A percentile compares a stretch with the other conserved stretches of the same genome.
phyloP scores from a whole-genome alignment of 1,140 invertebrate species.

The Neodiprion lecontei region DNA sequence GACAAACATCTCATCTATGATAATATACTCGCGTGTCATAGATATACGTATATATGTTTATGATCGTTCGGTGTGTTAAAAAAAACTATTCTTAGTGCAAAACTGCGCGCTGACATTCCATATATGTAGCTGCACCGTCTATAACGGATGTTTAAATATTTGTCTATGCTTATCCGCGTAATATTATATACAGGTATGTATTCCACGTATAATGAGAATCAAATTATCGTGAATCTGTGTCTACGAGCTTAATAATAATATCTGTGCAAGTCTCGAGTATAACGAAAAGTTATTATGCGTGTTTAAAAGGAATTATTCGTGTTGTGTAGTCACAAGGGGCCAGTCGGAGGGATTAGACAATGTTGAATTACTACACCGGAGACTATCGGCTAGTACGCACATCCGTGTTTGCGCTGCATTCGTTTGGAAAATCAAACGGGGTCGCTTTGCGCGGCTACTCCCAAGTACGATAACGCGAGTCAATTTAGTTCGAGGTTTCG shows the following conservation, averaged over 20 bases:
- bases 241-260: background rate
- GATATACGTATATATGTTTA: background rate
- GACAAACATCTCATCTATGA: too few species aligned
- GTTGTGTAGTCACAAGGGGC: background rate
- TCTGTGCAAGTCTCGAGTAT: background rate
- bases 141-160: background rate
- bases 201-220: background rate
- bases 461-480: slow-evolving; percentile 59
- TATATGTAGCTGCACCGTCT: background rate
- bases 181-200: background rate
- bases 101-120: background rate
- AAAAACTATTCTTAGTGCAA: background rate
- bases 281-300: background rate
- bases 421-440: slow-evolving; percentile 48
- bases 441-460: slow-evolving; percentile 49
- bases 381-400: background rate
- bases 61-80: background rate
- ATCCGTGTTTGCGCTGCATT: slow-evolving; percentile 40
- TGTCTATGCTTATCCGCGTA: background rate
- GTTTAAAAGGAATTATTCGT: background rate
- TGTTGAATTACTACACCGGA: background rate
- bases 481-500: slow-evolving; percentile 49
- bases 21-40: too few species aligned
- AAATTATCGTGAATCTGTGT: slow-evolving; percentile 3
- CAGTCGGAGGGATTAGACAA: background rate